Conservation (phyloP, 2,113 vertebrate genomes). For the Xyliphius kryptos region DNA sequence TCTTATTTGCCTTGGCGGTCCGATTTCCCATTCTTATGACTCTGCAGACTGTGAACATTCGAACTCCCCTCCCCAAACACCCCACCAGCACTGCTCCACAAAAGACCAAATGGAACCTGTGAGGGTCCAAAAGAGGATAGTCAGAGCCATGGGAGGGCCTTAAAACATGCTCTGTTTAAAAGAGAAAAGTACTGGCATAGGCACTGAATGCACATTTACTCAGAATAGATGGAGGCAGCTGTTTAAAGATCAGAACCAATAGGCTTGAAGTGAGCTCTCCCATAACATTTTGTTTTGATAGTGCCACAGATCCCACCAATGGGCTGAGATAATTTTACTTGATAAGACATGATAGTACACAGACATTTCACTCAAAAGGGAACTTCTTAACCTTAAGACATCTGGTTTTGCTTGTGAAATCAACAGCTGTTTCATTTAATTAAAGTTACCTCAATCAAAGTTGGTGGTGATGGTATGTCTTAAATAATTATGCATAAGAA, state of each 20-base stretch:
- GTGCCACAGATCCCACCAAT: neutral
- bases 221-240: neutral
- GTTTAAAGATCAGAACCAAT: slow-evolving; percentile 2
- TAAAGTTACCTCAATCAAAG: too few relatives aligned
- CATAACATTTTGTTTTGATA: slow-evolving; percentile 1
- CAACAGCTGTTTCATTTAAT: too few relatives aligned
- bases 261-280: neutral
- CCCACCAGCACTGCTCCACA: slow-evolving; percentile 34
- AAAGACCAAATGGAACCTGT: slow-evolving; percentile 20
- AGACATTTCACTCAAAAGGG: neutral
- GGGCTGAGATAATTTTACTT: neutral
- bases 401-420: too few relatives aligned
- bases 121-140: neutral
- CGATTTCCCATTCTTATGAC: slow-evolving; percentile 42
- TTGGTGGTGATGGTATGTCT: too few relatives aligned
- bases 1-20: slow-evolving; percentile 53
- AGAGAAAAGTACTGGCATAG: neutral
- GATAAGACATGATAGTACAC: neutral
- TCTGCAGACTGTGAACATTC: slow-evolving; percentile 21
- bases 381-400: neutral
- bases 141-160: slow-evolving; percentile 1
- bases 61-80: neutral
- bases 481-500: too few relatives aligned
- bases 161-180: slow-evolving; percentile 12
- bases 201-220: neutral